Percentiles rank a stretch among this genome's conserved stretches.
Conservation (phyloP, 1,140 invertebrate species). For the Marisa cornuarietis region DNA sequence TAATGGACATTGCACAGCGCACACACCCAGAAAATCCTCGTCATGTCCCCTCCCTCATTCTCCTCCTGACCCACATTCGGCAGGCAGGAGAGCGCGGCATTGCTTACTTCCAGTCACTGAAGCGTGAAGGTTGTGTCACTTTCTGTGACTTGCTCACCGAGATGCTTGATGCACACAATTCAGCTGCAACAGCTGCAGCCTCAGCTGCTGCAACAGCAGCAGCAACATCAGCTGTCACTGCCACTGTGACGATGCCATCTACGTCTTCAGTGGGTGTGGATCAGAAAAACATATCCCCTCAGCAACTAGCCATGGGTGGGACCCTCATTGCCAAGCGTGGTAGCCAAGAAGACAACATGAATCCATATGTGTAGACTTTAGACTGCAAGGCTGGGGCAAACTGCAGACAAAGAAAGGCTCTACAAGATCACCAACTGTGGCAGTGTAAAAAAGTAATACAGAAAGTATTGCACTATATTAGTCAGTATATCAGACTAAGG, state of each 20-base stretch:
- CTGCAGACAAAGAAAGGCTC: not conserved
- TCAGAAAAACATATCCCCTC: slow-evolving; percentile 14
- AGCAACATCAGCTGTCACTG: slow-evolving; percentile 12
- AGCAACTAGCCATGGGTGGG: slow-evolving; percentile 2
- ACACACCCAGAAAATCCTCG: slow-evolving; percentile 55
- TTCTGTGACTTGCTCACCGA: slow-evolving; percentile 60
- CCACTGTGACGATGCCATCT: slow-evolving; percentile 5
- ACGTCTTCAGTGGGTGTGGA: not conserved
- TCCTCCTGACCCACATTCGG: slow-evolving; percentile 59
- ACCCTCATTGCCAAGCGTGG: not conserved
- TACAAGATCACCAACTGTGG: not conserved
- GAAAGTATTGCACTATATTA: not conserved
- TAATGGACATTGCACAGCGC: slow-evolving; percentile 55
- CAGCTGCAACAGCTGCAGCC: slow-evolving; percentile 23
- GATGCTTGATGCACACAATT: slow-evolving; percentile 60
- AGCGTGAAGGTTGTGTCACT: slow-evolving; percentile 52
- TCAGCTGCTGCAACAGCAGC: slow-evolving; percentile 24
- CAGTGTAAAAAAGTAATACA: not conserved
- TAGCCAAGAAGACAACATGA: not conserved
- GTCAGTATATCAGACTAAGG: not conserved
- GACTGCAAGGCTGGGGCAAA: not conserved
- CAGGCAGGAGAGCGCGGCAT: slow-evolving; percentile 56
- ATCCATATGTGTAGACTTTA: slow-evolving; percentile 3
- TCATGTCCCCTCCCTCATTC: slow-evolving; percentile 52
- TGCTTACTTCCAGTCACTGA: slow-evolving; percentile 55